phyloP scores from a whole-genome alignment of 2,888 invertebrate species.

The Tuberolachnus salignus region DNA sequence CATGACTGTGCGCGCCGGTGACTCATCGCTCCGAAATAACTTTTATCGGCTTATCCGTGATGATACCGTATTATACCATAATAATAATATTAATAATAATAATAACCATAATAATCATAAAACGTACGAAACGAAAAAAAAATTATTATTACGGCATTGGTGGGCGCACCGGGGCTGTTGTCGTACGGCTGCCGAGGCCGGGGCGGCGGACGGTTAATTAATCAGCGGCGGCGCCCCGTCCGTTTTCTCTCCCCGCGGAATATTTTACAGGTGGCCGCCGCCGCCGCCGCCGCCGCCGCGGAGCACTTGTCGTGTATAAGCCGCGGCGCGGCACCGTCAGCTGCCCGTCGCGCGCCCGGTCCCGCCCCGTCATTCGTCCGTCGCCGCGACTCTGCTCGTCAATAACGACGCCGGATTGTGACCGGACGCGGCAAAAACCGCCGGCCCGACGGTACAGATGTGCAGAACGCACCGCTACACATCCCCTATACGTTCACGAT shows the following conservation, averaged over 20 bases:
- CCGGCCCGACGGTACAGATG: too few relatives aligned
- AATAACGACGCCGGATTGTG: too few relatives aligned
- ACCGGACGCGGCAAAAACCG: too few relatives aligned
- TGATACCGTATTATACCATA: background rate
- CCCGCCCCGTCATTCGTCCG: background rate
- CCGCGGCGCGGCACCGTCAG: slow-evolving; percentile 2
- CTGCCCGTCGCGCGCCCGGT: slow-evolving; percentile 14
- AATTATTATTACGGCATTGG: background rate
- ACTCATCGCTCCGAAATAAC: too few relatives aligned
- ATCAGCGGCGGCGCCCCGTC: slow-evolving; percentile 7
- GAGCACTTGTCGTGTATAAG: slow-evolving; percentile 37
- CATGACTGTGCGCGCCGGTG: too few relatives aligned
- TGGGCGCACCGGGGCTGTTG: slow-evolving; percentile 13
- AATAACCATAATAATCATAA: background rate
- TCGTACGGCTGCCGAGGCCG: background rate
- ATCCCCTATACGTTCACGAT: too few relatives aligned
- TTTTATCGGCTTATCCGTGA: slow-evolving; percentile 24
- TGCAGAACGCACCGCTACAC: too few relatives aligned
- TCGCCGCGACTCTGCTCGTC: background rate
- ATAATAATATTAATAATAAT: background rate
- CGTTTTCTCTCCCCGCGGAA: background rate
- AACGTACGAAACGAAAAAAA: too few relatives aligned
- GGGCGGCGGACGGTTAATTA: slow-evolving; percentile 30
- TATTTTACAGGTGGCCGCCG: slow-evolving; percentile 31
- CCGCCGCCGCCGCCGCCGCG: too few relatives aligned